phyloP scores from a whole-genome alignment of 1,140 invertebrate species.

The Fopius arisanus region DNA sequence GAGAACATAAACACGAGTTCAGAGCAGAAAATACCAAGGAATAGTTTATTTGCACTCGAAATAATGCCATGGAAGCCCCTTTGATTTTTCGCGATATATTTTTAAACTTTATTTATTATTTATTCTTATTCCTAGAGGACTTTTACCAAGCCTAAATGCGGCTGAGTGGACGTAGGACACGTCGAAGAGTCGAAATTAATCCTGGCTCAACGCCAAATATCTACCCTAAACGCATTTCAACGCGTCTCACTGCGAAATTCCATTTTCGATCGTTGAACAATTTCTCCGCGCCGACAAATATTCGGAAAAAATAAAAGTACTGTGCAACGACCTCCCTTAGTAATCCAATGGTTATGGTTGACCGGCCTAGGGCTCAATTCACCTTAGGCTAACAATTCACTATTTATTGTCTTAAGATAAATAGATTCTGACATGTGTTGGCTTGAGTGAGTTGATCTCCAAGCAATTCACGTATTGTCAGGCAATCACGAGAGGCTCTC shows the following conservation, averaged over 20 bases:
- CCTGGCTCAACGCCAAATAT: slow-evolving; percentile 6
- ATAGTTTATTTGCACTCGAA: neutral
- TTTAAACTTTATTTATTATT: no score
- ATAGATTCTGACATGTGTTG: neutral
- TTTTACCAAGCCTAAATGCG: neutral
- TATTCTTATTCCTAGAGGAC: neutral
- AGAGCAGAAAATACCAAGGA: neutral
- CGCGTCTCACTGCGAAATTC: neutral
- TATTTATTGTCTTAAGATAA: no score
- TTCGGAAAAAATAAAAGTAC: no score
- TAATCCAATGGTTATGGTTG: no score
- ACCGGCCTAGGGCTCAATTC: no score
- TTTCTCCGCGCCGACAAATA: no score
- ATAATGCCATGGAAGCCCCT: neutral
- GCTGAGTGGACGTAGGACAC: neutral
- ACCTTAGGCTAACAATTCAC: no score
- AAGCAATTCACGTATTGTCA: slow-evolving; percentile 1
- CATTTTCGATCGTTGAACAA: neutral
- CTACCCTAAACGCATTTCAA: slow-evolving; percentile 12
- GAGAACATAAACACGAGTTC: neutral
- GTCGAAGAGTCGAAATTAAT: slow-evolving; percentile 11
- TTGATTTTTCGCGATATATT: no score
- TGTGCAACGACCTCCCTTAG: no score
- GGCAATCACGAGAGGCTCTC: neutral
- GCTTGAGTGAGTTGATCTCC: neutral